Evolutionary conservation across 2,888 invertebrate species (phyloP).

Genomic region (Amiota mariae): DNA sequence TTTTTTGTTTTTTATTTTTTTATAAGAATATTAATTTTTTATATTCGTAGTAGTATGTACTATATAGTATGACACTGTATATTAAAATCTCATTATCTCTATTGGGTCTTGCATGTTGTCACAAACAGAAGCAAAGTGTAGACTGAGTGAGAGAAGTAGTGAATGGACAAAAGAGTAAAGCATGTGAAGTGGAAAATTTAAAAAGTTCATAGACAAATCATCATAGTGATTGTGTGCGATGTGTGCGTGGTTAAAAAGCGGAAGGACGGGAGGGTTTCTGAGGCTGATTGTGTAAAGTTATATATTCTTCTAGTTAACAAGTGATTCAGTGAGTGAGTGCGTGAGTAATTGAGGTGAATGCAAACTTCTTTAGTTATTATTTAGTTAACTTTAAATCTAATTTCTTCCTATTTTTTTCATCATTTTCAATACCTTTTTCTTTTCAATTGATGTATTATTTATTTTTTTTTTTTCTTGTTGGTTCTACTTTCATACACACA

Average conservation of each 20-base stretch:
- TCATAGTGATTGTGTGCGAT: neutral
- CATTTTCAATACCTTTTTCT: neutral
- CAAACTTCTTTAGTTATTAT: no score
- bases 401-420: conserved; percentile 1
- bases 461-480: neutral
- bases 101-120: no score
- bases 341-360: no score
- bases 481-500: neutral
- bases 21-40: neutral
- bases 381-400: no score
- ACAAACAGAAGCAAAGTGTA: no score
- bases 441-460: neutral
- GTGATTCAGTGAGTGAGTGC: conserved; percentile 45
- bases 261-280: no score
- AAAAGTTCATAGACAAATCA: neutral
- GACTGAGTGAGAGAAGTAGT: no score
- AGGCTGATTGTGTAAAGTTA: conserved; percentile 9
- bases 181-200: neutral
- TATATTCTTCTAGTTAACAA: conserved; percentile 58
- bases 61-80: no score
- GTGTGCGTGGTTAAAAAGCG: conserved; percentile 37
- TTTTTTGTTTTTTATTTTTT: neutral
- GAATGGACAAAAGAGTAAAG: neutral
- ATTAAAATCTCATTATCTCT: no score
- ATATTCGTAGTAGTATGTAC: neutral